Evolutionary conservation across 2,888 invertebrate species (phyloP).

Genomic region (Cryptus armator): DNA sequence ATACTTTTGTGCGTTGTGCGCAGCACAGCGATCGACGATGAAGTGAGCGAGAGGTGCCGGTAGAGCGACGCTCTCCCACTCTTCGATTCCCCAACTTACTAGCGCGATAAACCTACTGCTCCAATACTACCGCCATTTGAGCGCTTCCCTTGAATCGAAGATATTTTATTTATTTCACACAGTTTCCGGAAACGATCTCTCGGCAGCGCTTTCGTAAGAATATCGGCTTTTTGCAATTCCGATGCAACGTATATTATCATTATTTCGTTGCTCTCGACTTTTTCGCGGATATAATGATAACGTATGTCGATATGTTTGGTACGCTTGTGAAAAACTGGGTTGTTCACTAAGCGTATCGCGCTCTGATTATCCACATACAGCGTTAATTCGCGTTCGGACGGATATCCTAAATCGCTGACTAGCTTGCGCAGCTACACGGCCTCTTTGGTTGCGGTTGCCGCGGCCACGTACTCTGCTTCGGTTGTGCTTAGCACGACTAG

Average conservation of each 20-base stretch:
- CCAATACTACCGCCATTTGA: not conserved
- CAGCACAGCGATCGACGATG: slow-evolving; percentile 2
- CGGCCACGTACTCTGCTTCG: slow-evolving; percentile 18
- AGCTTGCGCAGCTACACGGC: slow-evolving; percentile 27
- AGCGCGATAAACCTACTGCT: not conserved
- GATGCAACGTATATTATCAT: not conserved
- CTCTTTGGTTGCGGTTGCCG: slow-evolving; percentile 18
- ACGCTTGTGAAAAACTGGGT: slow-evolving; percentile 34
- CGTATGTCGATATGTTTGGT: slow-evolving; percentile 38
- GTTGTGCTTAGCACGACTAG: slow-evolving; percentile 57
- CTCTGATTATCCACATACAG: slow-evolving; percentile 44
- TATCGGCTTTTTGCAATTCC: slow-evolving; percentile 24
- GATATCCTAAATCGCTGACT: not conserved
- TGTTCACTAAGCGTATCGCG: slow-evolving; percentile 6
- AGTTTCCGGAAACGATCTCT: no score
- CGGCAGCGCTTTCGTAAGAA: not conserved
- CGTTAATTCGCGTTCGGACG: not conserved
- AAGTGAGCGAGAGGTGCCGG: slow-evolving; percentile 27
- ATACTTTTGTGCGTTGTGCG: not conserved
- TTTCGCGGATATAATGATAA: slow-evolving; percentile 20
- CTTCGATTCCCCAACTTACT: not conserved
- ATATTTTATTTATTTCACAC: no score
- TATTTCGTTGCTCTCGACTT: not conserved
- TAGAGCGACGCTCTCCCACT: slow-evolving; percentile 8
- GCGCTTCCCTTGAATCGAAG: no score